These are phyloP conservation scores for Auanema freiburgensis DNA, from an alignment of 2,888 invertebrate species.

Conservation along the genomic window DNA sequence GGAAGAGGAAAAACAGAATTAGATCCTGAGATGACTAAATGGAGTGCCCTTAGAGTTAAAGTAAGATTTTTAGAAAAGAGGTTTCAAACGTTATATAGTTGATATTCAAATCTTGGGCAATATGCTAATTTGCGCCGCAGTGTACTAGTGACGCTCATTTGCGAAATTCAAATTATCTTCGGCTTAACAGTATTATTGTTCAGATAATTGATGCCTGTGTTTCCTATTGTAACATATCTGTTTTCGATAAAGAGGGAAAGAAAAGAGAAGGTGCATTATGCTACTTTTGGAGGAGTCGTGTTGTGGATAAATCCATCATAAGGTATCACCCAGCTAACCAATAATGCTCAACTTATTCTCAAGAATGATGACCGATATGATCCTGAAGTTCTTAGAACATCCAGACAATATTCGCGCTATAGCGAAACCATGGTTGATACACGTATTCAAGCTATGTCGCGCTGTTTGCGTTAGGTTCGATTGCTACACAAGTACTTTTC, in stretches of 20 bases:
- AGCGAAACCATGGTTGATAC: conserved; percentile 10
- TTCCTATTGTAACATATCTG: conserved; percentile 10
- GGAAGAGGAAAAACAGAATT: conserved; percentile 8
- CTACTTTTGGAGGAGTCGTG: conserved; percentile 22
- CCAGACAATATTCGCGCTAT: conserved; percentile 16
- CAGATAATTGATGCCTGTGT: conserved; percentile 11
- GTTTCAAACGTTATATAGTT: background rate
- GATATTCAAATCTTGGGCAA: background rate
- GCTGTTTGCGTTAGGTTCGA: conserved; percentile 20
- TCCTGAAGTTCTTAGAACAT: conserved; percentile 26
- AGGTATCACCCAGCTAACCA: background rate
- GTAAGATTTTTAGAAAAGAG: conserved; percentile 17
- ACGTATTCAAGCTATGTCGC: conserved; percentile 17
- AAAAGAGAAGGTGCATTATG: conserved; percentile 12
- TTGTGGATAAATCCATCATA: conserved; percentile 13
- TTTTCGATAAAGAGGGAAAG: conserved; percentile 11
- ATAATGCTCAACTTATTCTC: background rate
- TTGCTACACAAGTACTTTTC: conserved; percentile 13
- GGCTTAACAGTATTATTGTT: background rate
- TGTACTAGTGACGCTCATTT: too few species aligned
- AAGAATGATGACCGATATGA: conserved; percentile 25
- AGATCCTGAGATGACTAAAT: conserved; percentile 24
- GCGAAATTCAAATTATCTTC: too few species aligned
- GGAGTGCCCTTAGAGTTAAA: conserved; percentile 20
- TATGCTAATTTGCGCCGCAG: too few species aligned